Base-by-base conservation (phyloP, 2,113 vertebrate species). In the Cheilinus undulatus region DNA sequence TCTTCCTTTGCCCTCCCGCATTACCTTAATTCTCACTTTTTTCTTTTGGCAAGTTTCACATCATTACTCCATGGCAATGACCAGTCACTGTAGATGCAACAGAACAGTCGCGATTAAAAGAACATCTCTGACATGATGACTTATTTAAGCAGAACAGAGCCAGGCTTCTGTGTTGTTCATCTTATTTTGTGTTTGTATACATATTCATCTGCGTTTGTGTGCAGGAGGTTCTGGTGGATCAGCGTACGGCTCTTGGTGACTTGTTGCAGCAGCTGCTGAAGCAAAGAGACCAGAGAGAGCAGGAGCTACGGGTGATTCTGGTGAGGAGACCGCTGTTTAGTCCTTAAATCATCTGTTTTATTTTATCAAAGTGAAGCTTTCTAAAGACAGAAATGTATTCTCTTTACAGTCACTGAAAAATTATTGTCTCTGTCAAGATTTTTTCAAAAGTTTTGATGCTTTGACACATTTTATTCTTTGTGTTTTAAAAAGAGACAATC, bases 261-360 rank as follows among this genome's bases (percentile, higher is more conserved):
- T 84, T 99, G 80, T 91, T 99, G 78, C 97, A 97, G 90, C 95
- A 97, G 90, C 93, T 99, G 58, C 93, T 99, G 78, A 99, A 99
- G 75, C 97, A 99, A 76, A 97, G 95, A 81, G 90, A 91, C 45
- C 95, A 96, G 69, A 92, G 98, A 19, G 98, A 99, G 82, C 89
- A 93, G 30, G 97, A 99, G 26, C 95, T 99, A 7, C 92, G 30
- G 8, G 93, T 94, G 11, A 89, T 99, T 69, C 92, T 99, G 95
- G 97, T 99, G 90, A 76, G 95, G 24, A 73, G 61, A 20, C 1
- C 27, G 8, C 27, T 22, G 30, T 5, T 56, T 24, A 15, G 3
- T 2, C 11, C 14, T 26, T 14, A 27, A 51, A 17, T 28, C 17
- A 9, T 28, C 50, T 27, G 17, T 42, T 15, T 6, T 19, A 42